These are phyloP conservation scores for Drosophila sechellia DNA, from an alignment of 1,140 invertebrate species.

Conservation along the genomic window DNA sequence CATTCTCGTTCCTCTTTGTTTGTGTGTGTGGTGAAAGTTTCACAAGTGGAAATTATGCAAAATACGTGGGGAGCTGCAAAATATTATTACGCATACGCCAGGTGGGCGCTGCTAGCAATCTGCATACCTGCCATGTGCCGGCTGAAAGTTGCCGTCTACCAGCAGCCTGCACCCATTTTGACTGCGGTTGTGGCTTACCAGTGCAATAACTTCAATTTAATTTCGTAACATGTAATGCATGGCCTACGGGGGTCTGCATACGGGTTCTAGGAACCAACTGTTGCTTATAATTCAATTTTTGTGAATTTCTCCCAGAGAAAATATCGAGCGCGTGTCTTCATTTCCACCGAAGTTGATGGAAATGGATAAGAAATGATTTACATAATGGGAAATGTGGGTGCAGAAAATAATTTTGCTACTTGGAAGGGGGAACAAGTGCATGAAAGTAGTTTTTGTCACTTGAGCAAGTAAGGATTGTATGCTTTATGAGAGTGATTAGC, in stretches of 20 bases:
- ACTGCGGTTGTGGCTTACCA: constrained; percentile 49
- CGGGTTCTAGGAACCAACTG: constrained; percentile 34
- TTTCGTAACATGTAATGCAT: constrained; percentile 52
- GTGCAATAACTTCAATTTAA: constrained; percentile 71
- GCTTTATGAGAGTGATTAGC: too few relatives aligned
- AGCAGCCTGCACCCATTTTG: constrained; percentile 24
- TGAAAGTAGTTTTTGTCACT: too few relatives aligned
- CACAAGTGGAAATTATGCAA: constrained; percentile 79
- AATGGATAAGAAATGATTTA: background rate
- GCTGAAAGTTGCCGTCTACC: constrained; percentile 55
- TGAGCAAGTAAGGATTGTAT: too few relatives aligned
- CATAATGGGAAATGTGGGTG: background rate
- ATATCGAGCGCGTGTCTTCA: constrained; percentile 26
- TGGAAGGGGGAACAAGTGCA: background rate
- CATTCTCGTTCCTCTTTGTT: constrained; percentile 51
- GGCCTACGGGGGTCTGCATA: background rate
- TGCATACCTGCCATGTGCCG: constrained; percentile 52
- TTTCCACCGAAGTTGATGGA: constrained; percentile 16
- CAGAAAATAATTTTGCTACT: background rate
- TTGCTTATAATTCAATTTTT: constrained; percentile 48
- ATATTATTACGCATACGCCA: constrained; percentile 78
- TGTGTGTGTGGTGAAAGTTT: constrained; percentile 64
- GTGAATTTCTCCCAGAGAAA: constrained; percentile 15
- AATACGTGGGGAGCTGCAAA: constrained; percentile 61
- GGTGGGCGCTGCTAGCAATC: constrained; percentile 47